phyloP scores from a whole-genome alignment of 2,888 invertebrate genomes.

The Cyclophora albipunctata region DNA sequence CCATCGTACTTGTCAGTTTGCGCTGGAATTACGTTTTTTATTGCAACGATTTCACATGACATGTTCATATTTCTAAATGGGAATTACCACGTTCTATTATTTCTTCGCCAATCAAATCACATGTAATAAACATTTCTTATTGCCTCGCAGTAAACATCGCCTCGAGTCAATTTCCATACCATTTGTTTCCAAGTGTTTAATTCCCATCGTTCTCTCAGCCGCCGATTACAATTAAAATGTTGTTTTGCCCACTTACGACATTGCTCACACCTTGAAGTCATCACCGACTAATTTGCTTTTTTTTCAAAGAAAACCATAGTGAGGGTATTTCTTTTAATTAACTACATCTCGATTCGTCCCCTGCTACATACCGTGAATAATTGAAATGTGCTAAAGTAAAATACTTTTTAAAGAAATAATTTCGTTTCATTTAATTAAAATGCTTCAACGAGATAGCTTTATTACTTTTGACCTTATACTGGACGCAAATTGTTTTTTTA shows the following conservation, averaged over 20 bases:
- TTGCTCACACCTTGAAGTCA: constrained; percentile 59
- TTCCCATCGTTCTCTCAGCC: constrained; percentile 44
- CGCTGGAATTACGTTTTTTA: too few species aligned
- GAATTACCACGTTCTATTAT: constrained; percentile 10
- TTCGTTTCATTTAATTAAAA: constrained; percentile 17
- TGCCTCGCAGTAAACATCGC: constrained; percentile 18
- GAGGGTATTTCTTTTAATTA: constrained; percentile 63
- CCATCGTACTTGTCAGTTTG: too few species aligned
- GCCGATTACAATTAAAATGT: constrained; percentile 52
- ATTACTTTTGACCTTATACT: too few species aligned
- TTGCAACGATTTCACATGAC: too few species aligned
- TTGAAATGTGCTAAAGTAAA: constrained; percentile 17
- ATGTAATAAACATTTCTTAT: constrained; percentile 23
- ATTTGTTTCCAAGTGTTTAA: constrained; percentile 35
- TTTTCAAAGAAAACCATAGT: constrained; percentile 41
- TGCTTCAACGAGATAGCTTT: constrained; percentile 1
- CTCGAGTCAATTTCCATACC: constrained; percentile 39
- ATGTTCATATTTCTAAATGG: background rate
- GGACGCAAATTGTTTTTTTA: background rate
- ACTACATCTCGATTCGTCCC: constrained; percentile 33
- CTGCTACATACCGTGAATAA: constrained; percentile 34
- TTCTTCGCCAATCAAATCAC: constrained; percentile 8
- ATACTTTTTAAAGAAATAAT: constrained; percentile 17
- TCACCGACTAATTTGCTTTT: constrained; percentile 47
- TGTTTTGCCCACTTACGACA: constrained; percentile 54